Conservation (phyloP, 2,888 invertebrate species). For the Limnephilus marmoratus region DNA sequence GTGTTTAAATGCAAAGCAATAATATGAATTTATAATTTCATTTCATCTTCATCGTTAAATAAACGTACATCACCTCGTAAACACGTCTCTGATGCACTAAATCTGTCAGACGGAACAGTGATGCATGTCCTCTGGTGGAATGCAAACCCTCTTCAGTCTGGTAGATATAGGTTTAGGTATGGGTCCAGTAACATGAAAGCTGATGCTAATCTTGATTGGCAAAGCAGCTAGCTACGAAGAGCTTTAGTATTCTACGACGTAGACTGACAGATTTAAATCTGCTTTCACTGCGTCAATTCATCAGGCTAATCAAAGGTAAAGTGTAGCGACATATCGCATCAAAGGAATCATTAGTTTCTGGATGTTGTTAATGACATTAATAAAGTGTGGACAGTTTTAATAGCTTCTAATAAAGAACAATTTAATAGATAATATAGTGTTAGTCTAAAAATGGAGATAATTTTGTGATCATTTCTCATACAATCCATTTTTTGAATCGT, state of each 20-base stretch:
- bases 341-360: background rate
- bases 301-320: background rate
- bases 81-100: background rate
- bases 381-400: background rate
- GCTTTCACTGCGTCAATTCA: background rate
- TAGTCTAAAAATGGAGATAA: too few species aligned
- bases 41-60: background rate
- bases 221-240: background rate
- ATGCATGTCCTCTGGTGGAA: conserved; percentile 6
- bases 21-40: background rate
- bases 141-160: background rate
- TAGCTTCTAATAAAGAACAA: background rate
- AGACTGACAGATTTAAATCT: background rate
- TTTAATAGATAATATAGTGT: too few species aligned
- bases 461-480: too few species aligned
- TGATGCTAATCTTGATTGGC: background rate
- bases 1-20: background rate
- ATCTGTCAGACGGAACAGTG: background rate
- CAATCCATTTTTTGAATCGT: too few species aligned
- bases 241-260: background rate
- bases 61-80: background rate
- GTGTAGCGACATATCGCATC: background rate
- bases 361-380: background rate
- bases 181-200: background rate
- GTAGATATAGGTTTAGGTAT: background rate